These are phyloP conservation scores for Tachuris rubrigastra DNA, from an alignment of 2,113 vertebrate genomes.

Conservation along the genomic window DNA sequence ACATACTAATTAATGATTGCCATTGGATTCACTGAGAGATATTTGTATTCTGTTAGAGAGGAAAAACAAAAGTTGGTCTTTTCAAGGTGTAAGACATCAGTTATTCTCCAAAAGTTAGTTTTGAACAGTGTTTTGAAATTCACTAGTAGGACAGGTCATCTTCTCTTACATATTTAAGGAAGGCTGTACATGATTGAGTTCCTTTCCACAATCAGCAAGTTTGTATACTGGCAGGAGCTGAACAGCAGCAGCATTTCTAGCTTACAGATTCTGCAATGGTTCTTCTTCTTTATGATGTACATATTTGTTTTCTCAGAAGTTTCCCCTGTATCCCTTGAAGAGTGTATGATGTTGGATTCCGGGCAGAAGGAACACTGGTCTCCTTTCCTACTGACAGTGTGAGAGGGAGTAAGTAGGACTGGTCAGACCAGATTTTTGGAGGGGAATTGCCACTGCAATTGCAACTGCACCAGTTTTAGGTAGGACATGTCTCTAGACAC, in stretches of 20 bases:
- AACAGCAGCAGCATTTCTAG: not conserved
- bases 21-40: not conserved
- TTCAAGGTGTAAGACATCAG: not conserved
- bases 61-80: not conserved
- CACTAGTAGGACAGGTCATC: not conserved
- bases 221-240: not conserved
- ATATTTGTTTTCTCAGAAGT: not conserved
- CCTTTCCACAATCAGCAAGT: not conserved
- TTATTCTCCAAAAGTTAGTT: constrained; percentile 15
- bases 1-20: not conserved
- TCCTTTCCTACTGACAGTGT: not conserved
- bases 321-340: not conserved
- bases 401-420: not conserved
- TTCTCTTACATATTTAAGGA: not conserved
- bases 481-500: not conserved
- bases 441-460: not conserved
- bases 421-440: constrained; percentile 39
- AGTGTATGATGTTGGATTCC: not conserved
- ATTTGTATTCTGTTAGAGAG: not conserved
- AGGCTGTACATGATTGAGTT: not conserved
- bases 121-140: not conserved
- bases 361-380: not conserved
- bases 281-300: not conserved
- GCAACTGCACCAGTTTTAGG: not conserved
- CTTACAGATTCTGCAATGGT: not conserved